A percentile compares a stretch with the other conserved stretches of the same genome.
Conservation (phyloP, 2,113 vertebrate species). For the Albula glossodonta region DNA sequence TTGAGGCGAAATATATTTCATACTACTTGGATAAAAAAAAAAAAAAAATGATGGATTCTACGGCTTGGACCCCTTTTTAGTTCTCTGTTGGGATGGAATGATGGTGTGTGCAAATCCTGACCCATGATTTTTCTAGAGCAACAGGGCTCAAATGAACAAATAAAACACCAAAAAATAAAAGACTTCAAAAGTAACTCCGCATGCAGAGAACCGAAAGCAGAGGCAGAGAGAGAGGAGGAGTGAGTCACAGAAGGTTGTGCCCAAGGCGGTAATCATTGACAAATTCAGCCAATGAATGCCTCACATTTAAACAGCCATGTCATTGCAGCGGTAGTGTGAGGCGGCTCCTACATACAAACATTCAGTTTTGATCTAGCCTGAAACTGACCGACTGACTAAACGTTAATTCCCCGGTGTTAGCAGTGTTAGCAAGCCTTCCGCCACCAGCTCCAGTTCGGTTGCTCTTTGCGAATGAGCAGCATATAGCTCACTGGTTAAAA, state of each 20-base stretch:
- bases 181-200: slow-evolving; percentile 57
- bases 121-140: slow-evolving; percentile 46
- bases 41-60: slow-evolving; percentile 41
- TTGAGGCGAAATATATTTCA: slow-evolving; percentile 41
- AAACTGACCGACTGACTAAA: slow-evolving; percentile 49
- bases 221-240: slow-evolving; percentile 74
- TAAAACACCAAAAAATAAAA: background rate
- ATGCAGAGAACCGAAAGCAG: slow-evolving; percentile 72
- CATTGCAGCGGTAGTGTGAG: slow-evolving; percentile 54
- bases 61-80: slow-evolving; percentile 60
- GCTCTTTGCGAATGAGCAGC: too few relatives aligned
- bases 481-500: too few relatives aligned
- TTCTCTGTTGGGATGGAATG: slow-evolving; percentile 68
- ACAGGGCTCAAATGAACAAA: slow-evolving; percentile 41
- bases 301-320: slow-evolving; percentile 56
- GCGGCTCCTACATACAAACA: slow-evolving; percentile 50
- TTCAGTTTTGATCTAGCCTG: slow-evolving; percentile 58
- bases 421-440: background rate
- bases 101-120: slow-evolving; percentile 55
- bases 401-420: background rate
- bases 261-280: slow-evolving; percentile 70
- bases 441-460: background rate
- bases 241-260: slow-evolving; percentile 77
- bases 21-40: slow-evolving; percentile 23
- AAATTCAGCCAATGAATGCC: slow-evolving; percentile 64